Evolutionary conservation across 1,140 invertebrate species (phyloP).

Genomic region (Ceratitis capitata): DNA sequence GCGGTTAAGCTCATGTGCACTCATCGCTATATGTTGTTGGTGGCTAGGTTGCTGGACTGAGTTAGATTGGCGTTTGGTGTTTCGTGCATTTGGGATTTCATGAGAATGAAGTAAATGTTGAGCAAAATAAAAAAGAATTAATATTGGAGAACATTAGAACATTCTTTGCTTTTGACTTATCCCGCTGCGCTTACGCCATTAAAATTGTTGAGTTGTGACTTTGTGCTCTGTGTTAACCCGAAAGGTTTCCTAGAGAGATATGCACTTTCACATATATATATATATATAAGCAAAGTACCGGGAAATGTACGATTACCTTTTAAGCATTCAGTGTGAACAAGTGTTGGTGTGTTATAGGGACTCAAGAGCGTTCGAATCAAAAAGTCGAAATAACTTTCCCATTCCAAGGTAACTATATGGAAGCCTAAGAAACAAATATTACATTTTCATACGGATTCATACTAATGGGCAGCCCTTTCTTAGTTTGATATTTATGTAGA

Average conservation of each 20-base stretch:
- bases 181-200: conserved; percentile 28
- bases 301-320: neutral
- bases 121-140: neutral
- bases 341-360: neutral
- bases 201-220: conserved; percentile 23
- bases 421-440: too few relatives aligned
- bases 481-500: too few relatives aligned
- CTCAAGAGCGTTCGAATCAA: too few relatives aligned
- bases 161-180: conserved; percentile 6
- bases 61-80: conserved; percentile 32
- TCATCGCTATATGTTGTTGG: neutral
- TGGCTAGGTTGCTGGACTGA: too few relatives aligned
- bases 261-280: too few relatives aligned
- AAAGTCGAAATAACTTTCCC: too few relatives aligned
- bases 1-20: neutral
- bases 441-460: too few relatives aligned
- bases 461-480: too few relatives aligned
- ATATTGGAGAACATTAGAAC: neutral
- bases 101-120: neutral
- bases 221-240: neutral
- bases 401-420: too few relatives aligned
- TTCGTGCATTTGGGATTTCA: neutral
- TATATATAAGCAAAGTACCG: too few relatives aligned
- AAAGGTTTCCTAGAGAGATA: neutral
- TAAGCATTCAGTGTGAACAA: neutral